Evolutionary conservation across 2,113 vertebrate genomes (phyloP).

Genomic region (Aegithalos caudatus): DNA sequence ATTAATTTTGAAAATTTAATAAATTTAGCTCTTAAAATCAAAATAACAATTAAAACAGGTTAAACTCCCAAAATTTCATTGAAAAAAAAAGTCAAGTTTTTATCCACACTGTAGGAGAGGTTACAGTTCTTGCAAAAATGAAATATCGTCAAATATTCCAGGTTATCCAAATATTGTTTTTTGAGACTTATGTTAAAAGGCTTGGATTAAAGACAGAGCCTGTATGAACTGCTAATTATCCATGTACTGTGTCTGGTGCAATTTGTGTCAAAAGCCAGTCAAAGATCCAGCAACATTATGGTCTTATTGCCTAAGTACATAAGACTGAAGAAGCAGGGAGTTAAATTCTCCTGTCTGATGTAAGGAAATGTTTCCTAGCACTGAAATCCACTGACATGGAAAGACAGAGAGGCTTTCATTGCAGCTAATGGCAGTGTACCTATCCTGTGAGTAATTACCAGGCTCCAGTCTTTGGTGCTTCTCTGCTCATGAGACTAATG

Average conservation of each 20-base stretch:
- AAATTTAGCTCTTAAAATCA: not conserved
- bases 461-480: constrained; percentile 14
- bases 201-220: not conserved
- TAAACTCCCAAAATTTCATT: not conserved
- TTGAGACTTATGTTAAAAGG: not conserved
- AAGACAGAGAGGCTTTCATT: constrained; percentile 43
- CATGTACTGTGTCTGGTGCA: not conserved
- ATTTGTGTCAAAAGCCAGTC: constrained; percentile 9
- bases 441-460: constrained; percentile 60
- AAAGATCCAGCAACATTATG: not conserved
- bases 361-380: not conserved
- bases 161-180: not conserved
- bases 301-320: not conserved
- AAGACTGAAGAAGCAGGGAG: not conserved
- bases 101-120: not conserved
- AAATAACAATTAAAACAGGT: not conserved
- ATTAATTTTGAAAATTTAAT: not conserved
- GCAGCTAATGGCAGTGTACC: constrained; percentile 68
- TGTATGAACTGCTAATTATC: not conserved
- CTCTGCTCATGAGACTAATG: constrained; percentile 67
- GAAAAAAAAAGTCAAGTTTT: not conserved
- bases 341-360: constrained; percentile 45
- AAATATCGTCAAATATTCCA: not conserved
- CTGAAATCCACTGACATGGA: constrained; percentile 40
- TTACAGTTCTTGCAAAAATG: not conserved